These are phyloP conservation scores for Volucella inanis DNA, from an alignment of 2,888 invertebrate genomes.

Conservation along the genomic window DNA sequence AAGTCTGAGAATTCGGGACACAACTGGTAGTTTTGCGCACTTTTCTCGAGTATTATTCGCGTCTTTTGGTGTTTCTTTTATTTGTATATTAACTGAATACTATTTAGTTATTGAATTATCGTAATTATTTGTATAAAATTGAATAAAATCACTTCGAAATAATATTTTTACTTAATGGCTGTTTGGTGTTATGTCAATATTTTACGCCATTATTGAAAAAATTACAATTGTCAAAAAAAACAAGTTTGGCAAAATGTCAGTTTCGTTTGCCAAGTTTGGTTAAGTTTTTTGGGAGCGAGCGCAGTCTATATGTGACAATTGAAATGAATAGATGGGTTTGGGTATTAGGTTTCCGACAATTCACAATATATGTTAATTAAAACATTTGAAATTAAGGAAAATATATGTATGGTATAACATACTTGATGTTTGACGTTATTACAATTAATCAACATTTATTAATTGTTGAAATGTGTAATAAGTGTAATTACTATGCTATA, in stretches of 20 bases:
- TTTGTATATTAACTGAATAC: background rate
- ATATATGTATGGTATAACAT: no score
- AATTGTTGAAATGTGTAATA: no score
- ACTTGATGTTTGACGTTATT: no score
- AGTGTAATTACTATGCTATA: no score
- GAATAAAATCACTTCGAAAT: slow-evolving; percentile 29
- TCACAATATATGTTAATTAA: background rate
- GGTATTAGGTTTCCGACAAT: background rate
- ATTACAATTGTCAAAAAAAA: slow-evolving; percentile 67
- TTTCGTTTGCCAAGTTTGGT: slow-evolving; percentile 62
- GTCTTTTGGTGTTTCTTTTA: slow-evolving; percentile 1
- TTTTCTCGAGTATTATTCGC: slow-evolving; percentile 4
- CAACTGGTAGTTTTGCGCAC: slow-evolving; percentile 24
- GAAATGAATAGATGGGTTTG: background rate
- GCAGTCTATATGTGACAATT: background rate
- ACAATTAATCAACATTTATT: no score
- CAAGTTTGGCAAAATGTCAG: slow-evolving; percentile 64
- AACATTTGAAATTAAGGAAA: no score
- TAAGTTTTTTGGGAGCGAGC: no score
- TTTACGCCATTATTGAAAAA: slow-evolving; percentile 74
- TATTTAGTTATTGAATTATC: slow-evolving; percentile 23
- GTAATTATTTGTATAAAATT: slow-evolving; percentile 32
- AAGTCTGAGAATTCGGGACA: slow-evolving; percentile 18
- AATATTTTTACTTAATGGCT: slow-evolving; percentile 36
- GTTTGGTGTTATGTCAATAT: slow-evolving; percentile 72